Conservation (phyloP, 1,140 invertebrate species). For the Oryctes rhinoceros region DNA sequence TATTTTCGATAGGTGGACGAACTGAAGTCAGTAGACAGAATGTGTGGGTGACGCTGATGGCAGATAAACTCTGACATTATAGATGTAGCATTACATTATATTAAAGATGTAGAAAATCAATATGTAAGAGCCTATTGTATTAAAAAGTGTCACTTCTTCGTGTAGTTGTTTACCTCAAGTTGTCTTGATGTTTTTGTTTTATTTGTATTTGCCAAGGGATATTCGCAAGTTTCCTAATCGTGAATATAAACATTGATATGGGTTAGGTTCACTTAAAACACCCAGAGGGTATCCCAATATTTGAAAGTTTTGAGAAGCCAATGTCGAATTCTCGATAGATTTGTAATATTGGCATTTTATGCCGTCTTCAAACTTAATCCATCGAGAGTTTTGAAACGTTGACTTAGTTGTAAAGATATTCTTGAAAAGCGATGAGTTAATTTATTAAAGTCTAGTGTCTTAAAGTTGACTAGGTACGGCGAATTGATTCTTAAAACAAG, state of each 20-base stretch:
- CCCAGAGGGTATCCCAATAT: not conserved
- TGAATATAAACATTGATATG: not conserved
- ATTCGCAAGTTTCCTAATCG: not conserved
- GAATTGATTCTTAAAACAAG: too few species aligned
- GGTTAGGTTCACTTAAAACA: not conserved
- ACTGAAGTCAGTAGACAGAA: too few species aligned
- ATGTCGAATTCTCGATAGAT: not conserved
- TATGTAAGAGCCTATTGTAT: too few species aligned
- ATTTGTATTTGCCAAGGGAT: not conserved
- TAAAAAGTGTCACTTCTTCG: too few species aligned
- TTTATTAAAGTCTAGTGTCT: not conserved
- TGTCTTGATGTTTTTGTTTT: not conserved
- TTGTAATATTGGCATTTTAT: slow-evolving; percentile 13
- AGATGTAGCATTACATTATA: too few species aligned
- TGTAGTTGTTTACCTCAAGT: not conserved
- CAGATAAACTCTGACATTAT: too few species aligned
- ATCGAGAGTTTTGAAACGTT: not conserved
- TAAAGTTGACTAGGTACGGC: not conserved
- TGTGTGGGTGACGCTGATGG: too few species aligned
- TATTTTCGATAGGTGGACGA: too few species aligned
- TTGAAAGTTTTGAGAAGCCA: not conserved
- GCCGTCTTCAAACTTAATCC: not conserved
- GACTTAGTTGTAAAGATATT: not conserved
- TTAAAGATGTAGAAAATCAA: too few species aligned
- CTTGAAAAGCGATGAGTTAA: not conserved